phyloP scores from a whole-genome alignment of 2,888 invertebrate species.

The Apodemia duryi region DNA sequence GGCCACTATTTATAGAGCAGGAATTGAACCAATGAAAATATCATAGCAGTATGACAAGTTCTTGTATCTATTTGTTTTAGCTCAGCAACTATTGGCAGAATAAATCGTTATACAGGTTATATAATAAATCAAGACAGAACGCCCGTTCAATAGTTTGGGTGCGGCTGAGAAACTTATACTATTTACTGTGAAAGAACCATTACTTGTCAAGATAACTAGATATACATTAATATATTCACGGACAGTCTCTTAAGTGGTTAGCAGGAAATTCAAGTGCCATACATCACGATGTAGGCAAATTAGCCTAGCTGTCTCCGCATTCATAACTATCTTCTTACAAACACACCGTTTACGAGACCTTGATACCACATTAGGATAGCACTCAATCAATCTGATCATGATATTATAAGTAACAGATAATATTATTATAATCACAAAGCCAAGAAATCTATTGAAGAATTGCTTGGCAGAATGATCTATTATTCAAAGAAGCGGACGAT shows the following conservation, averaged over 20 bases:
- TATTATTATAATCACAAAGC: too few relatives aligned
- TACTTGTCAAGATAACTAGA: constrained; percentile 30
- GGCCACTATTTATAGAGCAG: constrained; percentile 14
- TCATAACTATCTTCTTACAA: too few relatives aligned
- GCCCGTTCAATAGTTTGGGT: constrained; percentile 24
- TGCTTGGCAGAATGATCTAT: too few relatives aligned
- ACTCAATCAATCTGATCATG: too few relatives aligned
- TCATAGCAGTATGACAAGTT: constrained; percentile 17
- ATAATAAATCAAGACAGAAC: constrained; percentile 31
- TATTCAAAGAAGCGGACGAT: too few relatives aligned
- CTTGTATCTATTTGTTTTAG: constrained; percentile 27
- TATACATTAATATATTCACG: not conserved
- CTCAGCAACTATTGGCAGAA: constrained; percentile 25
- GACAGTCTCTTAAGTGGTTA: not conserved
- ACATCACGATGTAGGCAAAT: not conserved
- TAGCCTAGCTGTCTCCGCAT: too few relatives aligned
- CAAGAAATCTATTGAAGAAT: too few relatives aligned
- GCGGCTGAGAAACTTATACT: constrained; percentile 52
- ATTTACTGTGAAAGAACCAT: constrained; percentile 32
- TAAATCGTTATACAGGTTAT: constrained; percentile 29
- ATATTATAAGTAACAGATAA: too few relatives aligned
- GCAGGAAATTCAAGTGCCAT: too few relatives aligned
- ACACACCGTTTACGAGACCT: too few relatives aligned
- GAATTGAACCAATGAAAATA: constrained; percentile 18
- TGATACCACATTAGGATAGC: too few relatives aligned